Conservation (phyloP, 2,113 vertebrate genomes). For the Macquaria ambigua region DNA sequence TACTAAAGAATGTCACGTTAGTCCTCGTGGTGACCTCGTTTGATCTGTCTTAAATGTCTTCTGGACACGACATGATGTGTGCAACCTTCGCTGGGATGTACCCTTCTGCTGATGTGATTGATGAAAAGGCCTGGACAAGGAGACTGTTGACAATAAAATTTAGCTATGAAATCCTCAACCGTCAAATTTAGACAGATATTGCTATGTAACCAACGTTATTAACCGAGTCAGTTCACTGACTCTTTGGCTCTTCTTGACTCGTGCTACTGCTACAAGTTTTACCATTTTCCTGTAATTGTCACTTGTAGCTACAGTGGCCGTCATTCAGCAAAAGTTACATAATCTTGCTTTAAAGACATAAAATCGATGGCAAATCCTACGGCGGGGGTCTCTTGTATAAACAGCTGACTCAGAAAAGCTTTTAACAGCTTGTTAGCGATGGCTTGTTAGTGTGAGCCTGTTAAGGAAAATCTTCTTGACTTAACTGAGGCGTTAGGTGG, state of each 20-base stretch:
- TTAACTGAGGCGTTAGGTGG: conserved; percentile 53
- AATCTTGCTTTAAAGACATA: neutral
- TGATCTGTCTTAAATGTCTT: conserved; percentile 34
- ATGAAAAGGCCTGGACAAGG: conserved; percentile 4
- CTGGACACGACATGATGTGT: neutral
- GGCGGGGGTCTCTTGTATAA: conserved; percentile 20
- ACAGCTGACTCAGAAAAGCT: conserved; percentile 60
- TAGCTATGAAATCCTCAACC: neutral
- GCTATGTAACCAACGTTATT: neutral
- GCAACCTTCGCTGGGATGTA: neutral
- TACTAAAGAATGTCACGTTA: conserved; percentile 44
- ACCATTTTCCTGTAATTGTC: neutral
- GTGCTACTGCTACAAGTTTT: neutral
- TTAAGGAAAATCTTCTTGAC: conserved; percentile 69
- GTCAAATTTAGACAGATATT: neutral
- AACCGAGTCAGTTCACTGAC: neutral
- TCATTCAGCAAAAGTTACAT: neutral
- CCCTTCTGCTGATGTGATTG: neutral
- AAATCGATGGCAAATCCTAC: neutral
- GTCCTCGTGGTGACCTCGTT: conserved; percentile 39
- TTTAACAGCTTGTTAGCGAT: conserved; percentile 53
- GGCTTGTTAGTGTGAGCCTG: conserved; percentile 70
- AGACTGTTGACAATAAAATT: neutral
- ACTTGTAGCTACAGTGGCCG: neutral
- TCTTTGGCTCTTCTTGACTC: neutral